Evolutionary conservation across 2,797 vertebrate genomes (phyloP).

Genomic region (Glyptemys insculpta): DNA sequence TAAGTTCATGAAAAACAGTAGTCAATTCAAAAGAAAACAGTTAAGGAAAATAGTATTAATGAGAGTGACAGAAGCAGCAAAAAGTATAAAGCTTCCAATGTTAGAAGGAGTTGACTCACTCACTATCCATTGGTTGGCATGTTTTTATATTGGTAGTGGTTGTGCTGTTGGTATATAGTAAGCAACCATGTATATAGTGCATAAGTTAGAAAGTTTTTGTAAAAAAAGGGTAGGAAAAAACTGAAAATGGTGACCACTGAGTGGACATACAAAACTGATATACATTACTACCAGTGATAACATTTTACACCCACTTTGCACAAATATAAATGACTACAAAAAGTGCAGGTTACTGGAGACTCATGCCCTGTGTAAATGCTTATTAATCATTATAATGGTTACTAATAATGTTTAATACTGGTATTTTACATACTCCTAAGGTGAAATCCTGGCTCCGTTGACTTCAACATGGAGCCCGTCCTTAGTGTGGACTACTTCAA

Average conservation of each 20-base stretch:
- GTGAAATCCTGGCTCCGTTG: not conserved
- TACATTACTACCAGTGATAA: not conserved
- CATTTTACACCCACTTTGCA: slow-evolving; percentile 35
- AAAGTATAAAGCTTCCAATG: not conserved
- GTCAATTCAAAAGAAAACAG: slow-evolving; percentile 14
- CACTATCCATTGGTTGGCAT: not conserved
- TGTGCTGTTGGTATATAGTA: not conserved
- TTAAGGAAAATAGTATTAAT: not conserved
- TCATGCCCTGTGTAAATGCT: not conserved
- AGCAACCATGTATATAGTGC: not conserved
- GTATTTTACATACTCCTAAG: not conserved
- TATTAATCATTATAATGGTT: not conserved
- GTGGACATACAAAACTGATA: not conserved
- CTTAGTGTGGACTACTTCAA: not conserved
- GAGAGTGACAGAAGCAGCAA: not conserved
- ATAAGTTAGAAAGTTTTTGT: not conserved
- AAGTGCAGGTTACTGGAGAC: not conserved
- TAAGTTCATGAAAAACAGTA: not conserved
- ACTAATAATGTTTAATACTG: slow-evolving; percentile 21
- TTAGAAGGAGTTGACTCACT: not conserved
- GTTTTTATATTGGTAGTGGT: not conserved
- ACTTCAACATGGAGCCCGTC: not conserved
- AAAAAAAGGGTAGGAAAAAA: not conserved
- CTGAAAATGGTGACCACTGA: not conserved
- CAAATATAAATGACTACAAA: not conserved